Evolutionary conservation across 2,888 invertebrate species (phyloP), one percentile per base, ranked within the genome.

Genomic region (Noctua comes): DNA sequence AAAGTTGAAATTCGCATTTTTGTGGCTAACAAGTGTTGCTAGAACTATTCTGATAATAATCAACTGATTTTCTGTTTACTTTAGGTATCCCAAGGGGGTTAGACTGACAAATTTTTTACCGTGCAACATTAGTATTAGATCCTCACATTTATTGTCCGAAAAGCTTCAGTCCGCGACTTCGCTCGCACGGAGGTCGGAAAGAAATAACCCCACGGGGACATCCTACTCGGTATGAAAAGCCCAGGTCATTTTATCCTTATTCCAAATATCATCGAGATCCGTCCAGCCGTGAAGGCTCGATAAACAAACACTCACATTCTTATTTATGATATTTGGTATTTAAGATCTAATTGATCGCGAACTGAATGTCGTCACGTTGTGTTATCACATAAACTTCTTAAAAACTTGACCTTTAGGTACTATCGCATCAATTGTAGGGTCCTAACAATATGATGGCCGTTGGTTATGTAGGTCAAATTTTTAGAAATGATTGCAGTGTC

Each of bases 401-500:
- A 59, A 59, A 59, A 27, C 36, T 36, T 27, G 31, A 11, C 40
- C 24, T 13, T 40, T 65, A 31, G 27, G 3, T 31, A 40, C 65
- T 40, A 40, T 24, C 4, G 5, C 24, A 24, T 24, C 65, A 40
- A 65, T 24, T 40, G 6, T 24, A 24, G 7, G 4, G 40, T 13
- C 24, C 11, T 16, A 65, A 65, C 48, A 77, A 77, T 68, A 78
- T 46, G 13, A 40, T 71, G 10, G 13, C 36, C 24, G 18, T 48
- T 46, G 64, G 51, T 5, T 7, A 80, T 51, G 10, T 74, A 64
- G 74, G 64, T 78, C 78, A 68, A 62, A 66, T n/a, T 82, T 70
- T 78, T 70, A 66, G 27, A 73, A 73, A 70, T 59, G 16, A 73
- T 77, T 73, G 68, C 65, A 57, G 21, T 31, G n/a, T 46, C 36